Percentiles rank a stretch among this genome's conserved stretches.
Conservation (phyloP, 2,113 vertebrate species). For the Paraplagusia blochii region DNA sequence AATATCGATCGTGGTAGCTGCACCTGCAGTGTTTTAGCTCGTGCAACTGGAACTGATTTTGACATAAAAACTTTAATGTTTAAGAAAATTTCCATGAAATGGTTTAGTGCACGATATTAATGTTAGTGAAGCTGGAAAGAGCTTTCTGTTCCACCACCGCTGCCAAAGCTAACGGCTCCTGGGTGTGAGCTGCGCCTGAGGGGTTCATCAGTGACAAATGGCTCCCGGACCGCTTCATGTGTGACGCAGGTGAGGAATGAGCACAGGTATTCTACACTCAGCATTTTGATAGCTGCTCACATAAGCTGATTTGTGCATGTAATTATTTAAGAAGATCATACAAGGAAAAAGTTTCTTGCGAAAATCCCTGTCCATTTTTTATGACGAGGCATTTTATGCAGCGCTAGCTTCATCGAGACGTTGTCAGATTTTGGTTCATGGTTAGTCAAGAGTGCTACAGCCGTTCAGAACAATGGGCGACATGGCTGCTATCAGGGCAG, state of each 20-base stretch:
- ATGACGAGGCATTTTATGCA: too few relatives aligned
- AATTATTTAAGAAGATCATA: too few relatives aligned
- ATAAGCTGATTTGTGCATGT: neutral
- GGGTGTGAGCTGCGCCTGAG: conserved; percentile 27
- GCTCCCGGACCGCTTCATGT: conserved; percentile 31
- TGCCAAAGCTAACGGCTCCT: conserved; percentile 10
- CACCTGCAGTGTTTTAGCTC: neutral
- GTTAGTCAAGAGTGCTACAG: too few relatives aligned
- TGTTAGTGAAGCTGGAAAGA: conserved; percentile 26
- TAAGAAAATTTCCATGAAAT: too few relatives aligned
- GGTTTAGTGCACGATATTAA: neutral
- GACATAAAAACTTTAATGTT: neutral
- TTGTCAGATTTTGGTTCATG: too few relatives aligned
- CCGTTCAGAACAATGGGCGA: too few relatives aligned
- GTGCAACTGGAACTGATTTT: neutral
- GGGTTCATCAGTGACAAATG: conserved; percentile 53
- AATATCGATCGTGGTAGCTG: neutral
- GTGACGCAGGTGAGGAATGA: conserved; percentile 37
- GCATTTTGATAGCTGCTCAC: conserved; percentile 36
- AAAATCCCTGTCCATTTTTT: too few relatives aligned
- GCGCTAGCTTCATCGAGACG: too few relatives aligned
- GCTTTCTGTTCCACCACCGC: conserved; percentile 10
- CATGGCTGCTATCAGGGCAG: too few relatives aligned
- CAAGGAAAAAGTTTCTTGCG: too few relatives aligned
- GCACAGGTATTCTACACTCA: conserved; percentile 2